Evolutionary conservation across 2,888 invertebrate genomes (phyloP).

Genomic region (Lamellibrachia columna): DNA sequence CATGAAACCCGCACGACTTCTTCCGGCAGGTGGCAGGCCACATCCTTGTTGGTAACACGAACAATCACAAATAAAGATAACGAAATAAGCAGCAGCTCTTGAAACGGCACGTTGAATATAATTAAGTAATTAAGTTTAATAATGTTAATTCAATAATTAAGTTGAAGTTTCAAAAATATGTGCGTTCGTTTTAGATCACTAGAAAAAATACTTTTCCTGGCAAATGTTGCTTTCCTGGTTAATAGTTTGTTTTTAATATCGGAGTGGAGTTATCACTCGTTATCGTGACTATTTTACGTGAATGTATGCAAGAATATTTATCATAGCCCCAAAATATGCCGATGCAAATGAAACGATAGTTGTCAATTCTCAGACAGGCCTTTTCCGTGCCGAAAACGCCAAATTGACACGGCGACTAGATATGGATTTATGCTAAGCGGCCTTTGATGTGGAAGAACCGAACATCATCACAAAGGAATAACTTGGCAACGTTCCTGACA

Average conservation of each 20-base stretch:
- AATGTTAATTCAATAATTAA: too few relatives aligned
- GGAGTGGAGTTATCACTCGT: neutral
- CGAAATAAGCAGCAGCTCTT: neutral
- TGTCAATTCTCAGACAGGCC: neutral
- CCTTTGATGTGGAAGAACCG: neutral
- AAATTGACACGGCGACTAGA: neutral
- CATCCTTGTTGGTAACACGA: neutral
- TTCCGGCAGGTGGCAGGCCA: neutral
- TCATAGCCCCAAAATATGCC: neutral
- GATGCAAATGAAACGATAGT: neutral
- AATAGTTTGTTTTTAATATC: neutral
- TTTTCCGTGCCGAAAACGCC: neutral
- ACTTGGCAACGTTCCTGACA: neutral
- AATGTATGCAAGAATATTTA: neutral
- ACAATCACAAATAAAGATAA: neutral
- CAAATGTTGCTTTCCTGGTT: neutral
- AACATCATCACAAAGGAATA: neutral
- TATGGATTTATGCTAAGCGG: slow-evolving; percentile 12
- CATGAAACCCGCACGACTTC: neutral
- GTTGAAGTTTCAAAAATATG: neutral
- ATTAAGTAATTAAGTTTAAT: too few relatives aligned
- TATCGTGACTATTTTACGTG: neutral
- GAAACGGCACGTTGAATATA: too few relatives aligned
- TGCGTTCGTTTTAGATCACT: neutral
- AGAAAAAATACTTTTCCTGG: neutral